Evolutionary conservation across 2,888 invertebrate species (phyloP).

Genomic region (Metacarcinus magister): DNA sequence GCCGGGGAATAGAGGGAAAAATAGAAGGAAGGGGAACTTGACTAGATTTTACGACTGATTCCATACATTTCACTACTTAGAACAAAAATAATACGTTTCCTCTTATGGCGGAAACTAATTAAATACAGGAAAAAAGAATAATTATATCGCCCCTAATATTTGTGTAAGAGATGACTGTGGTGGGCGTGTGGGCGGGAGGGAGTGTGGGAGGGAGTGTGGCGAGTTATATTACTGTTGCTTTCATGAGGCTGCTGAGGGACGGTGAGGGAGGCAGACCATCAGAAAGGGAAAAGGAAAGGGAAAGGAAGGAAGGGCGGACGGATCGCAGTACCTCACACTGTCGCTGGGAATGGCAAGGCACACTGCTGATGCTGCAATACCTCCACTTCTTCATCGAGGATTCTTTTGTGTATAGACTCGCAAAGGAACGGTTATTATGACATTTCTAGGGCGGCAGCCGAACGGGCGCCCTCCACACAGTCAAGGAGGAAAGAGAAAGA

Average conservation of each 20-base stretch:
- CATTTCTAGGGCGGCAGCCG: conserved; percentile 2
- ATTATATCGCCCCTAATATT: background rate
- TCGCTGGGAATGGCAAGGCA: background rate
- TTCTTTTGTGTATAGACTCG: conserved; percentile 36
- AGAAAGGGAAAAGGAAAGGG: background rate
- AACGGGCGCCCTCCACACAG: conserved; percentile 11
- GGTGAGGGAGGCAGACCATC: background rate
- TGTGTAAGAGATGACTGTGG: background rate
- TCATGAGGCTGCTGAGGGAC: background rate
- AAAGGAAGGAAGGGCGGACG: background rate
- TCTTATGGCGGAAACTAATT: background rate
- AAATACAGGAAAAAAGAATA: background rate
- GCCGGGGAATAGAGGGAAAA: background rate
- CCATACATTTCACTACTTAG: background rate
- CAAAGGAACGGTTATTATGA: conserved; percentile 36
- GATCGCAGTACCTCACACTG: background rate
- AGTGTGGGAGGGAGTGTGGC: background rate
- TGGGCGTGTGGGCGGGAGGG: background rate
- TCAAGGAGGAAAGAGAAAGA: background rate
- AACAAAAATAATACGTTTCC: background rate
- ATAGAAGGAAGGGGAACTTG: background rate
- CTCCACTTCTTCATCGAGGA: conserved; percentile 7
- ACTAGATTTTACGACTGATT: background rate
- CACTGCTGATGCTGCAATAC: background rate
- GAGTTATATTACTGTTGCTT: background rate